These are phyloP conservation scores for Podabrus alpinus DNA, from an alignment of 2,888 invertebrate species.

Conservation along the genomic window DNA sequence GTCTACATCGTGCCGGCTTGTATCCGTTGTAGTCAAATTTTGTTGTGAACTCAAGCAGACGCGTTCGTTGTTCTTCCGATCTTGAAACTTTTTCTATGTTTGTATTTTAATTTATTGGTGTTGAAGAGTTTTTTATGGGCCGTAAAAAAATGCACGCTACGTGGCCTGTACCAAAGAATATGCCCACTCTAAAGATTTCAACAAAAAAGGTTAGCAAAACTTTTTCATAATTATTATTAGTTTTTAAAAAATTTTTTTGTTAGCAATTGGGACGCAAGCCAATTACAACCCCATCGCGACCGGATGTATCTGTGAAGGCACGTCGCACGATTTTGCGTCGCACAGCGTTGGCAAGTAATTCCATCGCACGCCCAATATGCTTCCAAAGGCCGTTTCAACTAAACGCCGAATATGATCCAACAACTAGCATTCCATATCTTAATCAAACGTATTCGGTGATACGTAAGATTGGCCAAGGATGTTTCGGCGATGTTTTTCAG, in stretches of 20 bases:
- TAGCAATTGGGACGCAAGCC: background rate
- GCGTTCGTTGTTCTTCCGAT: too few species aligned
- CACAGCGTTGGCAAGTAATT: background rate
- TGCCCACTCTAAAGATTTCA: background rate
- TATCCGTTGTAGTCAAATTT: background rate
- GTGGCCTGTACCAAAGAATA: background rate
- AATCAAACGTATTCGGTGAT: slow-evolving; percentile 69
- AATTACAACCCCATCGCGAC: background rate
- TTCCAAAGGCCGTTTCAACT: slow-evolving; percentile 35
- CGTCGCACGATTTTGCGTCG: background rate
- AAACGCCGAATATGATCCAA: slow-evolving; percentile 53
- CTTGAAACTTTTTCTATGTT: too few species aligned
- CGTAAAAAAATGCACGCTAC: background rate
- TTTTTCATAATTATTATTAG: background rate
- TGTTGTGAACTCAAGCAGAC: too few species aligned
- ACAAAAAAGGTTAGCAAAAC: background rate
- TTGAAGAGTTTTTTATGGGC: background rate
- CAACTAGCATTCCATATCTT: slow-evolving; percentile 59
- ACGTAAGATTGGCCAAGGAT: slow-evolving; percentile 70
- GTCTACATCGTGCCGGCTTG: background rate
- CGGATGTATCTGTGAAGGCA: background rate
- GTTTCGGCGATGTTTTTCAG: slow-evolving; percentile 75
- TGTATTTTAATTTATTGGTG: background rate
- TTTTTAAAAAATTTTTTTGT: background rate
- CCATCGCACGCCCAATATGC: slow-evolving; percentile 6